Evolutionary conservation across 2,888 invertebrate species (phyloP).

Genomic region (Stegophylla sp.): DNA sequence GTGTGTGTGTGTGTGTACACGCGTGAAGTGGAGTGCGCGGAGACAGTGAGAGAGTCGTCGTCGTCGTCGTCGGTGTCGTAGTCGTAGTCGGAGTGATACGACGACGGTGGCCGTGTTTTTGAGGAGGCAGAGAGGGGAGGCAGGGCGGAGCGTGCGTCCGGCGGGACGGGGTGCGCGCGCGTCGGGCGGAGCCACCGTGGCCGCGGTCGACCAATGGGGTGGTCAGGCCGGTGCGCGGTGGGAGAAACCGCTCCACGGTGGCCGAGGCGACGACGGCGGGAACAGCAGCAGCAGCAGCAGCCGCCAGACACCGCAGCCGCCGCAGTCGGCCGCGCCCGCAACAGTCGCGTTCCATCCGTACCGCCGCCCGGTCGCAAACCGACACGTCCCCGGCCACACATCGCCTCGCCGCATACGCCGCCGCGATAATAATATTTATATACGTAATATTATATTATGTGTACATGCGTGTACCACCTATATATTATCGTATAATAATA

Average conservation of each 20-base stretch:
- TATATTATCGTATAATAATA: too few relatives aligned
- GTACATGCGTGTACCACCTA: too few relatives aligned
- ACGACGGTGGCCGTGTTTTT: neutral
- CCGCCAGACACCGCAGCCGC: conserved; percentile 64
- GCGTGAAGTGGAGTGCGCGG: conserved; percentile 63
- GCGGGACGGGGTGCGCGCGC: conserved; percentile 32
- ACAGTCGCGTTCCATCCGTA: conserved; percentile 57
- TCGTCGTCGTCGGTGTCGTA: neutral
- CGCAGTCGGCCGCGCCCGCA: conserved; percentile 50
- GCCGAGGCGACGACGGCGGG: conserved; percentile 66
- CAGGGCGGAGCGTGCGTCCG: neutral
- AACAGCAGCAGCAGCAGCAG: conserved; percentile 65
- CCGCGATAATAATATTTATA: neutral
- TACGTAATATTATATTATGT: neutral
- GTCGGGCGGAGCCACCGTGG: conserved; percentile 1
- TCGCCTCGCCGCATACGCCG: neutral
- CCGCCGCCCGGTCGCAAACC: conserved; percentile 42
- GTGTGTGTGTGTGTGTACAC: conserved; percentile 62
- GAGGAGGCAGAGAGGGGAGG: conserved; percentile 16
- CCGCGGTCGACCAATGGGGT: conserved; percentile 25
- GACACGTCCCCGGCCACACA: conserved; percentile 25
- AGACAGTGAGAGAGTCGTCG: conserved; percentile 62
- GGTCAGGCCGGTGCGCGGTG: conserved; percentile 36
- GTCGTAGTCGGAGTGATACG: neutral
- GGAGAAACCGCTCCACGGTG: conserved; percentile 62